Evolutionary conservation across 2,113 vertebrate genomes (phyloP), one percentile per base, ranked within the genome.

Genomic region (Montifringilla adamsi): DNA sequence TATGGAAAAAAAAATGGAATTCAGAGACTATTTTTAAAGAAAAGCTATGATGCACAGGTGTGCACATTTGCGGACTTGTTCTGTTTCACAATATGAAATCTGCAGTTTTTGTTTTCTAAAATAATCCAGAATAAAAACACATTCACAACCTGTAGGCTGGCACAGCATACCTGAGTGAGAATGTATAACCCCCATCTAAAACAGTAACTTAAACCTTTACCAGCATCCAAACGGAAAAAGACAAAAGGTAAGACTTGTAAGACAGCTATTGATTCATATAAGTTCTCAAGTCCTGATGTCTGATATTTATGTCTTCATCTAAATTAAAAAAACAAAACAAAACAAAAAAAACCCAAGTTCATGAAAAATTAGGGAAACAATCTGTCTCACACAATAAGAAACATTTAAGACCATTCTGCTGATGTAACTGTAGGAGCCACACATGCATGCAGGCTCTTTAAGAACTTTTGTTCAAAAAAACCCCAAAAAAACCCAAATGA

Each of bases 131-230:
- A 99, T 99, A 98, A 98, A 99, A 99, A 99, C 99, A 98, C 98
- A 99, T 99, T 99, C 99, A 99, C 98, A 98, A 99, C 99, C 98
- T 99, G 99, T 99, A 99, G 98, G 99, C 99, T 99, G 98, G 98
- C 98, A 99, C 99, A 99, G 99, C 98, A 99, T 99, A 99, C 99
- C 99, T 99, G 99, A 99, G 99, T 99, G 99, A 99, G 98, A 99
- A 98, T 98, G 98, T 98, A 98, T 96, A 98, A 98, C 98, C 98
- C 98, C 98, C 98, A 98, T 99, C 98, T 98, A 98, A 98, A 99
- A 99, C 98, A 99, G 98, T 98, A 99, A 99, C 98, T 98, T 98
- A 98, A 99, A 98, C 98, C 98, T 98, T 98, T 98, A 98, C 98
- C 98, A 98, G 98, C 98, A 99, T 98, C 98, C 98, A 98, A 98